phyloP scores from a whole-genome alignment of 2,888 invertebrate genomes.

The Cerastis rubricosa region DNA sequence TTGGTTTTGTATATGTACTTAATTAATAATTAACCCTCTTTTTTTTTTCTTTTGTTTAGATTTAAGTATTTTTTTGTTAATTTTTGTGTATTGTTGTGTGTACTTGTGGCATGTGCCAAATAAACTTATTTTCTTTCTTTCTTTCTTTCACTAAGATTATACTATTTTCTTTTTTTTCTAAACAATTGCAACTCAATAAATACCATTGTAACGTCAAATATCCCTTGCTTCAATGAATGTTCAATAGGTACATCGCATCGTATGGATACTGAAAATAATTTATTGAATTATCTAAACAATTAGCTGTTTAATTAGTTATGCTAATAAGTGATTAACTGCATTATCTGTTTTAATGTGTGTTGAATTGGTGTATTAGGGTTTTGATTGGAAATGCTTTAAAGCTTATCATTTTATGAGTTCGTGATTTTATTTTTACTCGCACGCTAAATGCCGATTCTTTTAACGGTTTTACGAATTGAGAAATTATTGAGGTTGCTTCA shows the following conservation, averaged over 20 bases:
- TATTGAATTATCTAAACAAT: slow-evolving; percentile 3
- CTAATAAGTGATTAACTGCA: slow-evolving; percentile 25
- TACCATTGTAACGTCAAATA: neutral
- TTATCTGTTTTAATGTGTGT: neutral
- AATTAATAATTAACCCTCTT: too few relatives aligned
- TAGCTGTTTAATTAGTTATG: slow-evolving; percentile 9
- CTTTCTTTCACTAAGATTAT: too few relatives aligned
- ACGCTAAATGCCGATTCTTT: neutral
- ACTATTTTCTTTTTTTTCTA: neutral
- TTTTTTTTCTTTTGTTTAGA: too few relatives aligned
- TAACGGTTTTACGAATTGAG: neutral
- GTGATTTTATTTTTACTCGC: neutral
- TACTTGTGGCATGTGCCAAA: too few relatives aligned
- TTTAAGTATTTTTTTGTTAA: too few relatives aligned
- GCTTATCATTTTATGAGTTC: neutral
- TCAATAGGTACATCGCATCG: neutral
- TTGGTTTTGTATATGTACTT: too few relatives aligned
- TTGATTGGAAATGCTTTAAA: neutral
- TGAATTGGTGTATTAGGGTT: neutral
- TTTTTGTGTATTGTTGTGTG: too few relatives aligned
- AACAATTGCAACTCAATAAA: neutral
- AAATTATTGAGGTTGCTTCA: neutral
- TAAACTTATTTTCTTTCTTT: too few relatives aligned
- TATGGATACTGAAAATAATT: neutral
- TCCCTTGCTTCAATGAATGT: neutral